Evolutionary conservation across 1,140 invertebrate genomes (phyloP), one percentile per base, ranked within the genome.

Genomic region (Lepidurus packardi): DNA sequence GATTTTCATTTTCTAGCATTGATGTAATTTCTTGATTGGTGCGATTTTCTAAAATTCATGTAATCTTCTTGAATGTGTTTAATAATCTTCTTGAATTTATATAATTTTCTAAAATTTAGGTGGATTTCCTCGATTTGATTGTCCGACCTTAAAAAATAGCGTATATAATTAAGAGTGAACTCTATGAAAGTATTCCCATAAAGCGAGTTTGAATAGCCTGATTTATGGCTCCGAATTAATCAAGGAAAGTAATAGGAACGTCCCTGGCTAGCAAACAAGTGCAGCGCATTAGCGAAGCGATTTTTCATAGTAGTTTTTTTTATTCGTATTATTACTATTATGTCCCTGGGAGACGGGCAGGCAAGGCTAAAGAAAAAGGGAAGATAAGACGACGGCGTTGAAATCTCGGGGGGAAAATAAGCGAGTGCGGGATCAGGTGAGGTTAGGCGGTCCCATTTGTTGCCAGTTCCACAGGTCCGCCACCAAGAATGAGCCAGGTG

Each of bases 221-320:
- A 65, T 65, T 65, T 65, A 65, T 65, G 53, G 13, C 13, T 65
- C 53, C 6, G 53, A 65, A 65, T 65, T 65, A 13, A 65, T 65
- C 53, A 65, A n/a, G 16, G 53, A 65, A 65, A 65, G 13, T 65
- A 65, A 65, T 65, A 65, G 53, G 53, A 65, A 65, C 53, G 53
- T 65, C 53, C 13, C 6, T 65, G 53, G 9, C 53, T 21, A 65
- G 53, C 53, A 65, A 65, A 65, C 53, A 65, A 65, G 53, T 65
- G 53, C 53, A 65, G 53, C 13, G 53, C 53, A 65, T 65, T 65
- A 65, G 53, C 13, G 21, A 7, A 16, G 53, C 53, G 53, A 65
- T 65, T 65, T 65, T 65, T 65, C 53, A 65, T 13, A 16, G 13
- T 65, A 13, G 7, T 65, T 9, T 65, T 7, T 47, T 11, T 47